Evolutionary conservation across 2,888 invertebrate genomes (phyloP).

Genomic region (Eristalis pertinax): DNA sequence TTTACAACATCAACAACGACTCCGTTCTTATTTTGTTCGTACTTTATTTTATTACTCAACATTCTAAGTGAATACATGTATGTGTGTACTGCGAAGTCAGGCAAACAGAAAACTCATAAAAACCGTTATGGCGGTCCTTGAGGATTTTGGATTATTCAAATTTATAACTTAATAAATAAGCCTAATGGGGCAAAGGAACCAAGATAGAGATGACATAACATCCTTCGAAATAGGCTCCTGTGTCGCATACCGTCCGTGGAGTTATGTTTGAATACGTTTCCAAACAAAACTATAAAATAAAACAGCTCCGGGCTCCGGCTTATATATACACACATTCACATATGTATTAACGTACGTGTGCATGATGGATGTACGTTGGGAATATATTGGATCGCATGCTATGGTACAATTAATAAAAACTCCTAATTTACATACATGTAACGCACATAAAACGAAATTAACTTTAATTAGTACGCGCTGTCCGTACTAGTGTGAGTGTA

Average conservation of each 20-base stretch:
- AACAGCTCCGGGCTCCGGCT: constrained; percentile 25
- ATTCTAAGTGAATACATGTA: not conserved
- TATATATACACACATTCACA: not conserved
- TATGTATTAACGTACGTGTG: not conserved
- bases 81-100: constrained; percentile 33
- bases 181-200: not conserved
- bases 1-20: not conserved
- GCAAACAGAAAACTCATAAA: constrained; percentile 61
- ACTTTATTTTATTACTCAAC: constrained; percentile 14
- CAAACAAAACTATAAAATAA: constrained; percentile 48
- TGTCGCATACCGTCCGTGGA: not conserved
- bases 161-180: constrained; percentile 69
- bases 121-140: constrained; percentile 60
- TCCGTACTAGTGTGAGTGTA: constrained; percentile 53
- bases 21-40: not conserved
- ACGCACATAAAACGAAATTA: constrained; percentile 57
- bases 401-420: constrained; percentile 61
- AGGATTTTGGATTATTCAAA: constrained; percentile 69
- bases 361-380: not conserved
- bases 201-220: constrained; percentile 38
- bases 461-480: constrained; percentile 65
- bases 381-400: constrained; percentile 52
- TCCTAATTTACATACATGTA: constrained; percentile 63
- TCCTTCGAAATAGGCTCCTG: constrained; percentile 3
- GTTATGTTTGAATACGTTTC: constrained; percentile 3